Evolutionary conservation across 2,797 vertebrate species (phyloP).

Genomic region (Aratinga solstitialis): DNA sequence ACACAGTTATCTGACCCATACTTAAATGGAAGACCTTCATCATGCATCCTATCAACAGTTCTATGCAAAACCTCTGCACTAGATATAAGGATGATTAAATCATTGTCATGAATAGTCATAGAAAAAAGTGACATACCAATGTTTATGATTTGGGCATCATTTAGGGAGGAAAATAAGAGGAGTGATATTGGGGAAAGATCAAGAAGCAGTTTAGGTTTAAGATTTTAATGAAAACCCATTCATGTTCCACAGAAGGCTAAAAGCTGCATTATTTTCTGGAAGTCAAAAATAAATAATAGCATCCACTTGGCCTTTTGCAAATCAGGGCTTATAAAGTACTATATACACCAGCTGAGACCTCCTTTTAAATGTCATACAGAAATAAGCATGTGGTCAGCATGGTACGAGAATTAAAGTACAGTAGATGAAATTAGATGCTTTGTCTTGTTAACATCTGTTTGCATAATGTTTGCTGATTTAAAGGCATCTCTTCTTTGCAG

Average conservation of each 20-base stretch:
- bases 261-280: not conserved
- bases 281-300: not conserved
- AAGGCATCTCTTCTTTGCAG: not conserved
- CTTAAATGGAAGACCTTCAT: not conserved
- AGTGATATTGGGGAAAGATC: not conserved
- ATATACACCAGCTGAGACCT: slow-evolving; percentile 15
- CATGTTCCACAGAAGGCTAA: not conserved
- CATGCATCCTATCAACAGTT: not conserved
- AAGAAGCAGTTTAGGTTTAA: not conserved
- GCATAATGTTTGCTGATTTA: not conserved
- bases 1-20: not conserved
- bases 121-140: not conserved
- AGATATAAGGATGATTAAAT: not conserved
- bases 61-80: not conserved
- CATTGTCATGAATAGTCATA: not conserved
- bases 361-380: not conserved
- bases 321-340: not conserved
- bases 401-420: not conserved
- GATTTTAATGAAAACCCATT: not conserved
- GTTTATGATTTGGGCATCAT: not conserved
- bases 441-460: slow-evolving; percentile 21
- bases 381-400: not conserved
- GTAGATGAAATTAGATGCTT: not conserved
- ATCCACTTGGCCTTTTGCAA: not conserved
- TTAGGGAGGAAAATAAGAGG: not conserved